A percentile compares a stretch with the other conserved stretches of the same genome.
Evolutionary conservation across 2,113 vertebrate species (phyloP).

Genomic region (Rhagologus leucostigma): DNA sequence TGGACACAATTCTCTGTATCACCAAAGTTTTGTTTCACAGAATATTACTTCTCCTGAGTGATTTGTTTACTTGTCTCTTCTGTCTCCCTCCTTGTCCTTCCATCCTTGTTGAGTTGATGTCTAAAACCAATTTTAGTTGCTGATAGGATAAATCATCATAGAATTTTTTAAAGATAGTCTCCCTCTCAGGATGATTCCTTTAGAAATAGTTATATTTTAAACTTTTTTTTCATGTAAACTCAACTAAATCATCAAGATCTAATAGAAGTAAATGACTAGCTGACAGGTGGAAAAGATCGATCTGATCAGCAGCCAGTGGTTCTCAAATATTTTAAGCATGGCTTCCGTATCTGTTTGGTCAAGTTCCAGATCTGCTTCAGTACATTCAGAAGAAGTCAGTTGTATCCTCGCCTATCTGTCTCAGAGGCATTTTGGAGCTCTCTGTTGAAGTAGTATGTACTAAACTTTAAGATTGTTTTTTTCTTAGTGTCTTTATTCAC

Average conservation of each 20-base stretch:
- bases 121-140: neutral
- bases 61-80: neutral
- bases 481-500: neutral
- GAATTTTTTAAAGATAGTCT: neutral
- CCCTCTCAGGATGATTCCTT: neutral
- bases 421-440: neutral
- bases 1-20: neutral
- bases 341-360: neutral
- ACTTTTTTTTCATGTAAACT: neutral
- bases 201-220: neutral
- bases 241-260: neutral
- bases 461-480: conserved; percentile 1
- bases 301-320: neutral
- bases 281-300: neutral
- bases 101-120: neutral
- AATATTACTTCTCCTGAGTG: neutral
- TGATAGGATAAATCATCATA: neutral
- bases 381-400: neutral
- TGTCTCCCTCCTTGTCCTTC: neutral
- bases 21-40: neutral
- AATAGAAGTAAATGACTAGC: neutral
- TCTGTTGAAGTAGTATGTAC: neutral
- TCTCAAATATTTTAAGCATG: neutral
- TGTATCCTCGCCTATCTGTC: neutral
- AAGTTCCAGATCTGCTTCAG: neutral